Conservation (phyloP, 1,140 invertebrate genomes). For the Sinella curviseta region DNA sequence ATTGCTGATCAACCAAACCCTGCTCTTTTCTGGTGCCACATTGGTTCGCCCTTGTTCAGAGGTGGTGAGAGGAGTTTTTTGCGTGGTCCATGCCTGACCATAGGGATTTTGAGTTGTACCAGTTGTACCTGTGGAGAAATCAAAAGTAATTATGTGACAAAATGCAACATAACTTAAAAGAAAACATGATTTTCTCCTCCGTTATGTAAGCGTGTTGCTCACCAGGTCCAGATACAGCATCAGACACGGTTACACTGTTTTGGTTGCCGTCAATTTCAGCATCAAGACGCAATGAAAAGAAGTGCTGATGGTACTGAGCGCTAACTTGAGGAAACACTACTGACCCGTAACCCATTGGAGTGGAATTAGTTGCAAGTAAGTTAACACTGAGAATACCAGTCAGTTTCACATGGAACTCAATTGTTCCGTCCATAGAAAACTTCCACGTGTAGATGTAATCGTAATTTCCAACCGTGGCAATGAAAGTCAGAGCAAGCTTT, state of each 20-base stretch:
- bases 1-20: constrained; percentile 46
- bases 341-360: constrained; percentile 35
- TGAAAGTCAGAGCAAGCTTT: constrained; percentile 22
- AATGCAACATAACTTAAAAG: neutral
- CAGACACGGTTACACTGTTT: constrained; percentile 41
- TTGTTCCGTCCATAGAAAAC: constrained; percentile 43
- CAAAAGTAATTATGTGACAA: no score
- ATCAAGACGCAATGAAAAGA: constrained; percentile 44
- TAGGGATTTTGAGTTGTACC: constrained; percentile 41
- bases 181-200: no score
- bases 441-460: constrained; percentile 38
- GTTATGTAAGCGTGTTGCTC: neutral
- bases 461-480: constrained; percentile 36
- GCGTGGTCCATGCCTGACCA: constrained; percentile 40
- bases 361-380: constrained; percentile 25
- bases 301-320: constrained; percentile 47
- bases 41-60: neutral
- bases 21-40: neutral
- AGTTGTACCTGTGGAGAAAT: constrained; percentile 15
- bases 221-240: constrained; percentile 33
- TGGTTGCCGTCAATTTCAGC: constrained; percentile 41
- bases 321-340: constrained; percentile 33
- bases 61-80: constrained; percentile 24
- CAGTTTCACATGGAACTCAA: constrained; percentile 41
- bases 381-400: constrained; percentile 46